Conservation (phyloP, 2,888 invertebrate species). For the Philereme transversata region DNA sequence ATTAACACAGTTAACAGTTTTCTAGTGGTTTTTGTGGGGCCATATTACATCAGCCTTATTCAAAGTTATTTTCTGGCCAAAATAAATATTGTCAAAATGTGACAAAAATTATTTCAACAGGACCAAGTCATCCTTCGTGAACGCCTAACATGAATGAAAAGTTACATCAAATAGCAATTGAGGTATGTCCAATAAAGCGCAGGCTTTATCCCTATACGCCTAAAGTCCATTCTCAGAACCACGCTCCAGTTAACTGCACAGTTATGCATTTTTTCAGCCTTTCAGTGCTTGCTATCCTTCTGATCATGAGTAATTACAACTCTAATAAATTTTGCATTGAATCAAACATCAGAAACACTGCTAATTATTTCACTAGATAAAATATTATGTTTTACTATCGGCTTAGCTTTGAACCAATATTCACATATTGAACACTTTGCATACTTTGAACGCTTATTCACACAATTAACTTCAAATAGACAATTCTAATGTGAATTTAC, state of each 20-base stretch:
- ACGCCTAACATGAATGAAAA: conserved; percentile 73
- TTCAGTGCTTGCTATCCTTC: conserved; percentile 21
- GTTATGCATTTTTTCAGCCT: conserved; percentile 23
- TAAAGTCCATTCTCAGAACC: conserved; percentile 44
- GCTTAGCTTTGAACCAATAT: no score
- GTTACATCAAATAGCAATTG: conserved; percentile 53
- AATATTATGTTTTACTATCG: no score
- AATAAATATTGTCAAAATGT: conserved; percentile 14
- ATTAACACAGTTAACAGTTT: background rate
- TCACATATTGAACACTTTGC: no score
- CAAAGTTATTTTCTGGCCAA: background rate
- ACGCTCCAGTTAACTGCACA: conserved; percentile 34
- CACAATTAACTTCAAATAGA: no score
- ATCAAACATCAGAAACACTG: no score
- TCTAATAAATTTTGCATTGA: no score
- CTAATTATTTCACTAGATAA: no score
- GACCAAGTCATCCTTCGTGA: conserved; percentile 83
- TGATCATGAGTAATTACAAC: no score
- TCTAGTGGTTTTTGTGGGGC: background rate
- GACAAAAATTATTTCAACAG: conserved; percentile 62
- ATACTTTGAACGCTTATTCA: no score
- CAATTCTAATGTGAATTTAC: no score
- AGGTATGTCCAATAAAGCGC: conserved; percentile 70
- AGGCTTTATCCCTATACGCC: conserved; percentile 50
- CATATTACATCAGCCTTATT: background rate